Percentiles rank a stretch among this genome's conserved stretches.
These are phyloP conservation scores for Episyrphus balteatus DNA, from an alignment of 1,140 invertebrate species.

Conservation along the genomic window DNA sequence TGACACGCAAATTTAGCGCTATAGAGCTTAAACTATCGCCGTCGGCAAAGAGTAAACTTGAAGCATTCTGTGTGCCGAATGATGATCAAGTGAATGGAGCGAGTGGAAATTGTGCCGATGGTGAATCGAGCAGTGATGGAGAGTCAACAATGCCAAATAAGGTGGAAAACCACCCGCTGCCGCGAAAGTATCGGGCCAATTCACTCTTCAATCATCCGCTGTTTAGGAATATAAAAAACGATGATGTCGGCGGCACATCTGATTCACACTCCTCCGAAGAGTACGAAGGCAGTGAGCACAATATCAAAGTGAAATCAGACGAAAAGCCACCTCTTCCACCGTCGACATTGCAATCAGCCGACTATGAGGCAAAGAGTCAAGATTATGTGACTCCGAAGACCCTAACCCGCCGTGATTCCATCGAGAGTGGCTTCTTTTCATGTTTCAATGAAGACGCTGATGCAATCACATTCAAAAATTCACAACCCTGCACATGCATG, in stretches of 20 bases:
- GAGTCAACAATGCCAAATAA: slow-evolving; percentile 16
- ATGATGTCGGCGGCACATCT: slow-evolving; percentile 1
- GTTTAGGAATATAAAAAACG: slow-evolving; percentile 16
- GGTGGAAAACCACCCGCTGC: slow-evolving; percentile 13
- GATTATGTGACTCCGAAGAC: slow-evolving; percentile 27
- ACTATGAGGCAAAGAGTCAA: slow-evolving; percentile 13
- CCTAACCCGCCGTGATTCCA: slow-evolving; percentile 63
- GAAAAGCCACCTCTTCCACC: slow-evolving; percentile 11
- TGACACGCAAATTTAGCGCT: slow-evolving; percentile 28
- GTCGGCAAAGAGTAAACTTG: slow-evolving; percentile 11
- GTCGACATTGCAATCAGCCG: slow-evolving; percentile 12
- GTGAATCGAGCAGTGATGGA: slow-evolving; percentile 33
- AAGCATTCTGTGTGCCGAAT: slow-evolving; percentile 16
- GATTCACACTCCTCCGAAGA: not conserved
- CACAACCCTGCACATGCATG: slow-evolving; percentile 13
- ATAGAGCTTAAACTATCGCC: slow-evolving; percentile 24
- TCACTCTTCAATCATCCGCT: slow-evolving; percentile 26
- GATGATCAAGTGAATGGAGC: slow-evolving; percentile 19
- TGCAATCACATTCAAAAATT: slow-evolving; percentile 9
- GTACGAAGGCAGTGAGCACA: not conserved
- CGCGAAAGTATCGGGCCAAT: slow-evolving; percentile 30
- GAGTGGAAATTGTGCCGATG: slow-evolving; percentile 30
- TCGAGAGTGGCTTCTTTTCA: slow-evolving; percentile 80
- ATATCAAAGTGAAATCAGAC: not conserved
- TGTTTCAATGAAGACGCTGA: slow-evolving; percentile 62